Conservation (phyloP, 53 echinoderm and acorn worm genomes). For the Astropecten irregularis region DNA sequence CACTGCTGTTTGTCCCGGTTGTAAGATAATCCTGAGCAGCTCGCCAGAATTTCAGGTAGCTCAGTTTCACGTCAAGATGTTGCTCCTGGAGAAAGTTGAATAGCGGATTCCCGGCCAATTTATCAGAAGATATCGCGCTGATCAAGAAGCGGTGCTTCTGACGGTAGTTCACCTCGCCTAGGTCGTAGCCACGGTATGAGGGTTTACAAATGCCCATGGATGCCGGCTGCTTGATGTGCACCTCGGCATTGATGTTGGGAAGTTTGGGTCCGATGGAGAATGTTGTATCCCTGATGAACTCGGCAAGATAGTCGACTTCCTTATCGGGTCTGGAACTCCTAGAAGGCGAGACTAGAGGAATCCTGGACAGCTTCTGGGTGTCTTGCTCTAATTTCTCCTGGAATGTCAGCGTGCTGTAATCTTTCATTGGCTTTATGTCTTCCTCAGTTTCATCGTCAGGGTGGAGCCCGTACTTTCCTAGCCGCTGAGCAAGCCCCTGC, state of each 20-base stretch:
- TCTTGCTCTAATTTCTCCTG: slow-evolving; percentile 70
- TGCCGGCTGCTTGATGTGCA: not conserved
- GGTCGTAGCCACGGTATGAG: slow-evolving; percentile 55
- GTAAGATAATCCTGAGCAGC: slow-evolving; percentile 73
- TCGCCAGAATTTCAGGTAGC: slow-evolving; percentile 86
- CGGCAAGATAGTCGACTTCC: not conserved
- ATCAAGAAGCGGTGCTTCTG: slow-evolving; percentile 56
- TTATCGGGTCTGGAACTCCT: not conserved
- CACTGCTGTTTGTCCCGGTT: slow-evolving; percentile 43
- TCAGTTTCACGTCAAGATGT: slow-evolving; percentile 44
- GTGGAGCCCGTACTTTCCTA: slow-evolving; percentile 25
- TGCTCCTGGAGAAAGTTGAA: slow-evolving; percentile 64
- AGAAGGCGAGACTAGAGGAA: slow-evolving; percentile 53
- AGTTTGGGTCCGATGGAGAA: slow-evolving; percentile 18
- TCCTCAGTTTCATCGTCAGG: not conserved
- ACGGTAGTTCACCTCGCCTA: slow-evolving; percentile 72
- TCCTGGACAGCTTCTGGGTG: slow-evolving; percentile 34
- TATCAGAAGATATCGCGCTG: slow-evolving; percentile 76
- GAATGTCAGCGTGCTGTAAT: slow-evolving; percentile 61
- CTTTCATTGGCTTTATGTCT: slow-evolving; percentile 17
- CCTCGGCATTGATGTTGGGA: slow-evolving; percentile 20
- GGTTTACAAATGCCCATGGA: slow-evolving; percentile 62
- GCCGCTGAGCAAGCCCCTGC: not conserved
- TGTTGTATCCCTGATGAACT: not conserved
- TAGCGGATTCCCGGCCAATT: slow-evolving; percentile 84